Evolutionary conservation across 2,113 vertebrate genomes (phyloP).

Genomic region (Misgurnus mizolepis): DNA sequence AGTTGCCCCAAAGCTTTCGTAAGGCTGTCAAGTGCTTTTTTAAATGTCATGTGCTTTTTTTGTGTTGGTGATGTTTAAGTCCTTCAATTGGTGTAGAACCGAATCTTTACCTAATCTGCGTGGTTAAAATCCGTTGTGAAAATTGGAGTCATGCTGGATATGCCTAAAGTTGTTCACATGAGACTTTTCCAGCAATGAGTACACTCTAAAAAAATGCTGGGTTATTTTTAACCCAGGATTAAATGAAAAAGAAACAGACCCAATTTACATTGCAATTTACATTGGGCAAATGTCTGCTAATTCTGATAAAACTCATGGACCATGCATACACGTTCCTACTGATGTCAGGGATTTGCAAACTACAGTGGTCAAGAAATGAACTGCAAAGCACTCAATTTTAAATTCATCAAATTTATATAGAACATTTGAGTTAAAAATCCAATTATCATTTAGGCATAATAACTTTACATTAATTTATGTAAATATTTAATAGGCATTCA

Average conservation of each 20-base stretch:
- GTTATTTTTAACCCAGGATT: neutral
- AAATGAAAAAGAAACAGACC: neutral
- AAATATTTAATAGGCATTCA: neutral
- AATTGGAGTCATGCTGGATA: neutral
- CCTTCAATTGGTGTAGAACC: neutral
- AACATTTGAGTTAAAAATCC: neutral
- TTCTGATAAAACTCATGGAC: too few species aligned
- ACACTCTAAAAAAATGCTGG: neutral
- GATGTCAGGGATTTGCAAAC: too few species aligned
- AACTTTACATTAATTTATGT: neutral
- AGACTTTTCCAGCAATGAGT: neutral
- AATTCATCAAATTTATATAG: neutral
- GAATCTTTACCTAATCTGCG: neutral
- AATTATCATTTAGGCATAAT: neutral
- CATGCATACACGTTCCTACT: too few species aligned
- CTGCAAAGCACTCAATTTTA: neutral
- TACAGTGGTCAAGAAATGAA: too few species aligned
- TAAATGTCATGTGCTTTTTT: too few species aligned
- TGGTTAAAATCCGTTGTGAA: neutral
- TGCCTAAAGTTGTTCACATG: neutral
- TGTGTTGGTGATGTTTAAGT: neutral
- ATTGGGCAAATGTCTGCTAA: too few species aligned
- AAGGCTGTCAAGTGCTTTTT: neutral
- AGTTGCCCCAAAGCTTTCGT: constrained; percentile 18
- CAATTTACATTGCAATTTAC: too few species aligned